Percentiles rank a stretch among this genome's conserved stretches.
Evolutionary conservation across 2,113 vertebrate species (phyloP).

Genomic region (Brienomyrus brachyistius): DNA sequence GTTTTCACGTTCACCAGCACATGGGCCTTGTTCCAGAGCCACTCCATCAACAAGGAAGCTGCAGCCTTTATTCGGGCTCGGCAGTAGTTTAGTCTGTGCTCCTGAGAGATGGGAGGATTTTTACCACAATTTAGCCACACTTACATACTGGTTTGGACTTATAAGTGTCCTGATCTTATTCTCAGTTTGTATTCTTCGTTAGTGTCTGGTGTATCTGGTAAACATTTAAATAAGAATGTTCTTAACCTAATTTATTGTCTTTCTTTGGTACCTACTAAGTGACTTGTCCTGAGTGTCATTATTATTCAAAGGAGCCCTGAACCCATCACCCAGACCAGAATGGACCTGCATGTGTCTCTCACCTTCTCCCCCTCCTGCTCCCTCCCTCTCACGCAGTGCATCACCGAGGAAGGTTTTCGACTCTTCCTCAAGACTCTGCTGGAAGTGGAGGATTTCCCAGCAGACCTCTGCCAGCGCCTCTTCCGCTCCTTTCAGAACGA

Average conservation of each 20-base stretch:
- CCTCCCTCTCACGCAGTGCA: constrained; percentile 51
- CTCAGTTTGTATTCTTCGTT: background rate
- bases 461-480: constrained; percentile 66
- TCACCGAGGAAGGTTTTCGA: constrained; percentile 72
- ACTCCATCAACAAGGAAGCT: background rate
- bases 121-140: background rate
- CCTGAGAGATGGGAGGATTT: background rate
- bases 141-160: background rate
- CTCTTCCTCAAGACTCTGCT: constrained; percentile 76
- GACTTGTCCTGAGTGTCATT: background rate
- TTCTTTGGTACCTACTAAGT: background rate
- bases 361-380: too few species aligned
- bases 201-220: background rate
- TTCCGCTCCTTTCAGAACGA: constrained; percentile 76
- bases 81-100: background rate
- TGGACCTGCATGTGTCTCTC: background rate
- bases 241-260: background rate
- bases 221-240: background rate
- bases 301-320: background rate
- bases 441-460: constrained; percentile 68
- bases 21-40: background rate
- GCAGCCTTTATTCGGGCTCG: background rate
- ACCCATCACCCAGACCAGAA: background rate
- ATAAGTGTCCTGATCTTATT: background rate
- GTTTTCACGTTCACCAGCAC: background rate